Evolutionary conservation across 2,797 vertebrate species (phyloP), one percentile per base, ranked within the genome.

Genomic region (Psittacula echo): DNA sequence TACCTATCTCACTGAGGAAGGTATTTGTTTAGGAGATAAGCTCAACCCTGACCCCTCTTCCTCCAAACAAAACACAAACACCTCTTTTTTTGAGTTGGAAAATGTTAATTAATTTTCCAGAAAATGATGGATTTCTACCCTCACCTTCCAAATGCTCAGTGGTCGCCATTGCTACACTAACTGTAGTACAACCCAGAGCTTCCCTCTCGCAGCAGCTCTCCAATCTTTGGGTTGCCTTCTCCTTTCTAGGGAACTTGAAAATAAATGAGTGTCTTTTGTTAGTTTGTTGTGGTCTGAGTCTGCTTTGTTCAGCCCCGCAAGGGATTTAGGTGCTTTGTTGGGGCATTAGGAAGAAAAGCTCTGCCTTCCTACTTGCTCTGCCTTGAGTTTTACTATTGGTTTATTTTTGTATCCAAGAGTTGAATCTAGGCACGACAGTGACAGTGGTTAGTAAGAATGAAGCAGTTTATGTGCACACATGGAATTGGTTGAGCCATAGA

Each of bases 261-360:
- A 96, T 96, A 96, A 97, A 96, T 92, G 77, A 94, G 84, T 89
- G 90, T n/a, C 95, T 92, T 96, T 95, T 97, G 96, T 96, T 94
- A 93, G 91, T 95, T 96, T 96, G 95, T 95, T 96, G 96, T 96
- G 93, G 93, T 96, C 90, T 95, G 51, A 90, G 85, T 93, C 61
- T 50, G 86, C 96, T 96, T 96, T 96, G 95, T 96, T 96, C 85
- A 47, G 18, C 77, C 80, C 88, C 88, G 62, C 80, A 82, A 94
- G 96, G 86, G 95, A 95, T 93, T 96, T 94, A 94, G 94, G 82
- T 41, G 88, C 93, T 95, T 96, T 95, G 95, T 93, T 92, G 91
- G 68, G 75, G 81, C 80, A 85, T 95, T 95, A 80, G 2, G n/a
- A 87, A 90, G 93, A 95, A 92, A 91, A 47, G 45, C 42, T 70